Percentiles rank a stretch among this genome's conserved stretches.
These are phyloP conservation scores for Planiliza haematocheilus DNA, from an alignment of 2,113 vertebrate species.

Conservation along the genomic window DNA sequence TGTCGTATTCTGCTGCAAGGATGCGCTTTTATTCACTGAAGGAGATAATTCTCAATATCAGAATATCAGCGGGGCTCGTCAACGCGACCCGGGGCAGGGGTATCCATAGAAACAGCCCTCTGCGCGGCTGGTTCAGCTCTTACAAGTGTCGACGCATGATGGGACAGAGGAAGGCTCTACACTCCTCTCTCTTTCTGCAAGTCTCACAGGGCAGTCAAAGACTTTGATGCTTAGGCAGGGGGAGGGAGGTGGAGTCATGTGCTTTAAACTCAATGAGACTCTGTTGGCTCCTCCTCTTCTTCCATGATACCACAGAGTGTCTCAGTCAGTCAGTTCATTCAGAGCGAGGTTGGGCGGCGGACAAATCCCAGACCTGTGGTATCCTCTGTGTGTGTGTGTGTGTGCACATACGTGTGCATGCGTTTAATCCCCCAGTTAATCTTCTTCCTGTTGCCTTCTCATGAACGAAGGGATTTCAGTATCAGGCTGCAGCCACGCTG, in stretches of 20 bases:
- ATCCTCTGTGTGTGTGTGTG: conserved; percentile 23
- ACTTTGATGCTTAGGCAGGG: conserved; percentile 22
- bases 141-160: conserved; percentile 58
- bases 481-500: conserved; percentile 36
- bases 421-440: conserved; percentile 71
- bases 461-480: conserved; percentile 62
- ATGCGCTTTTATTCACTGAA: no score
- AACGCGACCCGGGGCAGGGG: conserved; percentile 64
- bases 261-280: conserved; percentile 55
- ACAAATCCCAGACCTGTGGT: conserved; percentile 35
- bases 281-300: conserved; percentile 76
- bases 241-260: conserved; percentile 11
- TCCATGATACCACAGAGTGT: conserved; percentile 61
- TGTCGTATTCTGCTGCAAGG: conserved; percentile 15
- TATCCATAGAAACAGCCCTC: conserved; percentile 81
- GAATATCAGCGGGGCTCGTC: conserved; percentile 49
- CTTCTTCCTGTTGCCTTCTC: conserved; percentile 70
- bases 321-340: conserved; percentile 45
- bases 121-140: conserved; percentile 53
- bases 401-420: conserved; percentile 39
- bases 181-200: conserved; percentile 31
- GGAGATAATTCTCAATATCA: conserved; percentile 35
- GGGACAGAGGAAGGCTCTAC: conserved; percentile 59
- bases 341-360: conserved; percentile 25
- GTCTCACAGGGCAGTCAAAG: conserved; percentile 38